phyloP scores from a whole-genome alignment of 2,888 invertebrate genomes.

The Drosophila cyrtoloma region DNA sequence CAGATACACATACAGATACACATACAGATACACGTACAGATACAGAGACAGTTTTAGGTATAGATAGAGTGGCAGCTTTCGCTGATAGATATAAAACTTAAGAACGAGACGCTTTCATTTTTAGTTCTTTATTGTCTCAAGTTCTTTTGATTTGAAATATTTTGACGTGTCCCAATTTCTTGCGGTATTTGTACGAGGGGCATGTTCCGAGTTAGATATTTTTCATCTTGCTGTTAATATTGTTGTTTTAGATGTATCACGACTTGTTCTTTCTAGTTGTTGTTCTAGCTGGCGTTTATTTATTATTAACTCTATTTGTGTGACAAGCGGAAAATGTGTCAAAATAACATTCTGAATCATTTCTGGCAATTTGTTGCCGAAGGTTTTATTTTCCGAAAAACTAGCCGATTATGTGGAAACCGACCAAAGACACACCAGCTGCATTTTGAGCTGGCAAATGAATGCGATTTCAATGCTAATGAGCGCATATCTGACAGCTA shows the following conservation, averaged over 20 bases:
- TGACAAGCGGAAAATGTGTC: slow-evolving; percentile 59
- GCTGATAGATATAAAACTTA: slow-evolving; percentile 25
- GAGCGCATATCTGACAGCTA: slow-evolving; percentile 79
- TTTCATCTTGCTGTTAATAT: slow-evolving; percentile 8
- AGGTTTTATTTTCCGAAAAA: slow-evolving; percentile 11
- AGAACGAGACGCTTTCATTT: slow-evolving; percentile 67
- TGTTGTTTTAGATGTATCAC: slow-evolving; percentile 15
- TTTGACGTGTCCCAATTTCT: slow-evolving; percentile 80
- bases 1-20: neutral
- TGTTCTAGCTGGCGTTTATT: slow-evolving; percentile 45
- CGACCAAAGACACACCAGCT: slow-evolving; percentile 14
- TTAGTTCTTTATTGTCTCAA: slow-evolving; percentile 79
- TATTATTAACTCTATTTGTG: slow-evolving; percentile 78
- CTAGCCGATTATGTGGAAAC: slow-evolving; percentile 27
- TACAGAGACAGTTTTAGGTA: slow-evolving; percentile 20
- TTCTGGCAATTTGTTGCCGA: slow-evolving; percentile 44
- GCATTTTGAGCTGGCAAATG: slow-evolving; percentile 35
- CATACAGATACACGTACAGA: neutral
- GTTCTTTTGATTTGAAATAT: slow-evolving; percentile 79
- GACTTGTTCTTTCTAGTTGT: slow-evolving; percentile 21
- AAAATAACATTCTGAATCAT: slow-evolving; percentile 53
- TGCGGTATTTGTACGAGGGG: slow-evolving; percentile 40
- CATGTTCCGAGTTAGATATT: slow-evolving; percentile 15
- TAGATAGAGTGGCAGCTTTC: slow-evolving; percentile 15
- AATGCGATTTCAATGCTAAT: slow-evolving; percentile 77